Conservation (phyloP, 2,113 vertebrate genomes). For the Chaetodon auriga region DNA sequence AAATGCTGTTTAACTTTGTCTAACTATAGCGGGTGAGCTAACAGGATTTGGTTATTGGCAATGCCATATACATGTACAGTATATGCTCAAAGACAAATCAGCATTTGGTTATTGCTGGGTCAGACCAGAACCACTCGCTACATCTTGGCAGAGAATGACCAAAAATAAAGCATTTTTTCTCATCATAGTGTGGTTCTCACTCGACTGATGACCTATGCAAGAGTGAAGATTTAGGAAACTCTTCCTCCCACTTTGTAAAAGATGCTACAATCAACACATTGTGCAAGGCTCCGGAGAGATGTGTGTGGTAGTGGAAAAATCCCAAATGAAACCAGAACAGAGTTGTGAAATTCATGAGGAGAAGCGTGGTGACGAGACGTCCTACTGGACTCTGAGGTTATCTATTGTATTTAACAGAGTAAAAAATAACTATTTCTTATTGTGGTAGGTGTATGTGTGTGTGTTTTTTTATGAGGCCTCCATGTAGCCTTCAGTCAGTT, state of each 20-base stretch:
- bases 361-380: constrained; percentile 42
- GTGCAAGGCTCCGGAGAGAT: constrained; percentile 68
- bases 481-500: constrained; percentile 45
- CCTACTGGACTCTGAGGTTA: constrained; percentile 75
- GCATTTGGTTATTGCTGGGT: constrained; percentile 84
- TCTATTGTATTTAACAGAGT: constrained; percentile 75
- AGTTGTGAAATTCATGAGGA: constrained; percentile 50
- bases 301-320: constrained; percentile 34
- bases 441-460: constrained; percentile 57
- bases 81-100: constrained; percentile 75
- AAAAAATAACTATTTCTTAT: constrained; percentile 72
- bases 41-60: constrained; percentile 84
- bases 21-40: constrained; percentile 77
- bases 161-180: constrained; percentile 43
- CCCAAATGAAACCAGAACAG: constrained; percentile 55
- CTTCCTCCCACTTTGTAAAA: constrained; percentile 42
- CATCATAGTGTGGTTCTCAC: constrained; percentile 45
- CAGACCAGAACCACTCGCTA: constrained; percentile 71
- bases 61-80: constrained; percentile 65
- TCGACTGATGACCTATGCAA: constrained; percentile 23
- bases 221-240: constrained; percentile 35
- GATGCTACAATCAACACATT: constrained; percentile 74
- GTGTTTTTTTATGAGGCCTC: constrained; percentile 55
- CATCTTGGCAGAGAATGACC: constrained; percentile 67
- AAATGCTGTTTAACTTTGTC: constrained; percentile 78